Conservation (phyloP, 2,113 vertebrate species). For the Mixornis gularis region DNA sequence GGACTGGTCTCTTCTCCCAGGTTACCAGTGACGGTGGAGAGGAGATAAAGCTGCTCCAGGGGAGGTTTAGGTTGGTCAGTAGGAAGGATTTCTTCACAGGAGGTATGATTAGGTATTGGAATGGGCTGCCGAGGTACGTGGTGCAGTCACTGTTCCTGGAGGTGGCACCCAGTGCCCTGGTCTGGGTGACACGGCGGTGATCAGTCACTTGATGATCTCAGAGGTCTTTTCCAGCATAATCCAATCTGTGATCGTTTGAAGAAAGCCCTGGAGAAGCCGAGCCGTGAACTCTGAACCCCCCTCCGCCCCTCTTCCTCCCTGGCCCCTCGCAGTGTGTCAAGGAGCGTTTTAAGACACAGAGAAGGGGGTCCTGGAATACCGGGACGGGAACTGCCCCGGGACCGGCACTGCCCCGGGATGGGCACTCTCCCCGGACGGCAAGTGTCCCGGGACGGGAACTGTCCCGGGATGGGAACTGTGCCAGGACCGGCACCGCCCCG, state of each 20-base stretch:
- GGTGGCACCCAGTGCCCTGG: background rate
- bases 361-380: fast-evolving
- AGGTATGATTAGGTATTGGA: background rate
- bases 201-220: background rate
- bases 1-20: background rate
- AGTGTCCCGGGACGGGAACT: background rate
- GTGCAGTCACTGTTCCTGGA: background rate
- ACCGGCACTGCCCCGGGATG: background rate
- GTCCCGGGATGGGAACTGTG: fast-evolving
- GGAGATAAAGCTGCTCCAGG: background rate
- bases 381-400: background rate
- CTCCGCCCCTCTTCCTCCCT: fast-evolving
- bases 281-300: fast-evolving
- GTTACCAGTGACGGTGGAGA: background rate
- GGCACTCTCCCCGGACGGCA: fast-evolving
- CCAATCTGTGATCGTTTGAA: background rate
- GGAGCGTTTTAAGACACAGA: background rate
- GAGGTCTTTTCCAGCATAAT: background rate
- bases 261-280: fast-evolving
- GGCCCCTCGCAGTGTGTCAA: background rate
- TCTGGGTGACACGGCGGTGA: background rate
- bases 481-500: background rate
- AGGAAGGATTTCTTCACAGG: background rate
- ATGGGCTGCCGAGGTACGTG: background rate
- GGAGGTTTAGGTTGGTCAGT: background rate